These are phyloP conservation scores for Phyllotis vaccarum DNA, from an alignment of 2,797 vertebrate genomes.

Conservation along the genomic window DNA sequence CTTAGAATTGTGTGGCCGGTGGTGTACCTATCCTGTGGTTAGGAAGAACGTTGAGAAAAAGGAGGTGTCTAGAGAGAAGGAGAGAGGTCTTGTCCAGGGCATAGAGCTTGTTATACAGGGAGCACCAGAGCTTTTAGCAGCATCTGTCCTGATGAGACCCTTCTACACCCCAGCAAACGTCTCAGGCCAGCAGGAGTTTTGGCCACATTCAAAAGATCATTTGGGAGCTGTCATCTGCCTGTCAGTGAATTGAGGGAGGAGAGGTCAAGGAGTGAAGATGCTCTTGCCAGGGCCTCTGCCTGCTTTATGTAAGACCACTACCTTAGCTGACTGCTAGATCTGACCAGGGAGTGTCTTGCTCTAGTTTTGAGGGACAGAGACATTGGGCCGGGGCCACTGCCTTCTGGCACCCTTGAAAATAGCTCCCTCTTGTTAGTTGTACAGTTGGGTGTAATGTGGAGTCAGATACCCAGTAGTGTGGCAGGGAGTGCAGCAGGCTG, in stretches of 20 bases:
- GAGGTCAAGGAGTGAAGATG: rapidly evolving
- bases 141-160: background rate
- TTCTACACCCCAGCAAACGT: background rate
- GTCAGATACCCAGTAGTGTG: no score
- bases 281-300: background rate
- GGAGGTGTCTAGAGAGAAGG: background rate
- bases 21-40: background rate
- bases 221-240: background rate
- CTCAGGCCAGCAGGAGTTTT: background rate
- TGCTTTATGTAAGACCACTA: rapidly evolving
- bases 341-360: background rate
- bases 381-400: background rate
- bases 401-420: background rate
- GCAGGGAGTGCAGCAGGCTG: background rate
- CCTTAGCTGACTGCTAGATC: background rate
- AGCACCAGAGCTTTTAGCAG: background rate
- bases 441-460: background rate
- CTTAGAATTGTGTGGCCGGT: no score
- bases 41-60: background rate
- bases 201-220: background rate
- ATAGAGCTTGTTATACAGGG: background rate
- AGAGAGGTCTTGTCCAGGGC: background rate
- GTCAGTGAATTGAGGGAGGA: background rate
- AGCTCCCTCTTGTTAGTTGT: background rate
- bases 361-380: rapidly evolving